Evolutionary conservation across 37 sponge, comb jelly and placozoan species (phyloP), one percentile per base, ranked within the genome.

Genomic region (Chondrosia reniformis): DNA sequence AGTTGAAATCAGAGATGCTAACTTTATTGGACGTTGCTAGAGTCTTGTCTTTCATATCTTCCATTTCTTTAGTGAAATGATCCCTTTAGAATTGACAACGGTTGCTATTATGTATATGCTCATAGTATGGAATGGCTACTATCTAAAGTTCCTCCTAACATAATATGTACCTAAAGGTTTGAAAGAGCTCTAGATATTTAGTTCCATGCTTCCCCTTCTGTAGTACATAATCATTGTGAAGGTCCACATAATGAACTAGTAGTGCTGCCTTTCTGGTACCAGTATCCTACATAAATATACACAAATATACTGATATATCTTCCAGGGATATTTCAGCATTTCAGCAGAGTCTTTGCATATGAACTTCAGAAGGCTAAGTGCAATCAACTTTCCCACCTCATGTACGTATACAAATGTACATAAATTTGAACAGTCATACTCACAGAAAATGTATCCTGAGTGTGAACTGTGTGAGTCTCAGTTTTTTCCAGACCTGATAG

Each of bases 191-290:
- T 67, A 83, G 33, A 36, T 40, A 83, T 45, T 61, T 83, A n/a
- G 44, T 31, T 58, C 44, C 40, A 63, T 61, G 58, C 28, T 64
- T 37, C 1, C 27, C 43, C 28, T 77, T n/a, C 31, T 80, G 28
- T 3, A 83, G 76, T 38, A 83, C 84, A 63, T 78, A 83, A n/a
- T 83, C 84, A 71, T 83, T 83, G 63, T 76, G 76, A 3, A 83
- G 76, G 56, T 83, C 84, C 1, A 83, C 84, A 63, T 83, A 83
- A 52, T 71, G 84, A 38, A 83, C 76, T 34, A 83, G 31, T 0
- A 76, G 61, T 15, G 59, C 77, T 28, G 76, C 84, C 67, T 83
- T 83, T n/a, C 84, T 28, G 22, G 54, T 59, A 5, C 84, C 76
- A 15, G 63, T 32, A 25, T 76, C 84, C 84, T 83, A 67, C 44